Base-by-base conservation (phyloP, 53 echinoderm and acorn worm genomes). In the Arbacia lixula region DNA sequence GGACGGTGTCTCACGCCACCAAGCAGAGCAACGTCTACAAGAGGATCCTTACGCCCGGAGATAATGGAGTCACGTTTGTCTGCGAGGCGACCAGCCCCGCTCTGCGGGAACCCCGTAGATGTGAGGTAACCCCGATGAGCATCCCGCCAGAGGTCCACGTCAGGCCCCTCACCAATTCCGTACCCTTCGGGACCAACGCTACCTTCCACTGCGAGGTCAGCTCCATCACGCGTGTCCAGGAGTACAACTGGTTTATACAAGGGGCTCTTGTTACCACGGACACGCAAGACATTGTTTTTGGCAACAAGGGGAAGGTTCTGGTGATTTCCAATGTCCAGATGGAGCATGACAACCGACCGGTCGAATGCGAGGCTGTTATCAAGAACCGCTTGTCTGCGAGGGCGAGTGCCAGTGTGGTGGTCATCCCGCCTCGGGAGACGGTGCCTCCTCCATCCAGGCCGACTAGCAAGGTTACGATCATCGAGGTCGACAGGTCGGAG, bases 1-100 rank as follows among this genome's bases (percentile, higher is more conserved):
- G 84, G 35, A 85, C 89, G 2, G 87, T 96, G 33, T 80, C 90
- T 20, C 86, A 89, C 55, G 71, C 93, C 11, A 83, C 85, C 64
- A 79, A 81, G 27, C 85, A 87, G 0, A 72, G 74, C 9, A 96
- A 89, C 41, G 87, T 91, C 36, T 89, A 93, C 71, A 76, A 85
- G 39, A 71, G 93, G 40, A 85, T 96, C 16, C 79, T 96, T 24
- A 85, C 87, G 27, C 96, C 89, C 29, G 89, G 89, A 49, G 96
- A 96, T 85, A 96, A 96, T 66, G 96, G 96, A 68, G 90, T 96
- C 33, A 68, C 78, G 8, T 96, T 96, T 54, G 80, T 83, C 21
- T 96, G 96, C 49, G 60, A 91, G 40, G 96, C 96, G 34, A 89
- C 91, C 28, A 93, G 96, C 71, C 93, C 91, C 53, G 96, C 96